Percentiles rank a stretch among this genome's conserved stretches.
phyloP scores from a whole-genome alignment of 2,888 invertebrate species.

The Lasioglossum leucozonium region DNA sequence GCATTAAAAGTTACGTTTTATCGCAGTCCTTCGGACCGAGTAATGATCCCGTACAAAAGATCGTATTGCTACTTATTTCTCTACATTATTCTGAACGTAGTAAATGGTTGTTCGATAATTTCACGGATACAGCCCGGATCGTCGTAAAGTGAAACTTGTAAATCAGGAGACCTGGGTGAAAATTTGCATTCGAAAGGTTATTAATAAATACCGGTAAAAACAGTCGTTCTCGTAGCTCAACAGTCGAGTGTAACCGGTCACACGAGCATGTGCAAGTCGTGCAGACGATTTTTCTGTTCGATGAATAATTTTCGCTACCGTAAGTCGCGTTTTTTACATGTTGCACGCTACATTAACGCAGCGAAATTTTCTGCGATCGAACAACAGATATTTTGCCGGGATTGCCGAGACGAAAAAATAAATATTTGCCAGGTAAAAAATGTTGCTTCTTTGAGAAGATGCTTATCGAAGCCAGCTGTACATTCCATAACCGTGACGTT shows the following conservation, averaged over 20 bases:
- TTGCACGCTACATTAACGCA: not conserved
- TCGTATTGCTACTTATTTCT: not conserved
- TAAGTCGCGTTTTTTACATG: not conserved
- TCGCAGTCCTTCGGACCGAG: not conserved
- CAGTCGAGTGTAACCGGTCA: conserved; percentile 19
- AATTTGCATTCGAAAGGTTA: not conserved
- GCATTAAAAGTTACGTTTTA: not conserved
- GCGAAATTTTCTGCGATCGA: not conserved
- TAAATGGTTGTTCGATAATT: not conserved
- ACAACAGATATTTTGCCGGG: not conserved
- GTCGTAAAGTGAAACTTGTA: too few species aligned
- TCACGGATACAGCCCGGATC: not conserved
- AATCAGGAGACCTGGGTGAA: not conserved
- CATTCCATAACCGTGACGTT: not conserved
- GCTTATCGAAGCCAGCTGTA: not conserved
- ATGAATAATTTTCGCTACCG: conserved; percentile 11
- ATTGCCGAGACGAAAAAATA: not conserved
- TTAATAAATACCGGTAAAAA: not conserved
- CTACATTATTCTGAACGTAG: not conserved
- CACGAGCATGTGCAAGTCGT: not conserved
- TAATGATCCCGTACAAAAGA: not conserved
- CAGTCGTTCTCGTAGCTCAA: not conserved
- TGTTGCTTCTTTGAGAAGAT: not conserved
- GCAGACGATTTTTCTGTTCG: not conserved
- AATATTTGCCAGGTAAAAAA: not conserved